These are phyloP conservation scores for Drosophila erecta DNA, from an alignment of 1,140 invertebrate genomes.

Conservation along the genomic window DNA sequence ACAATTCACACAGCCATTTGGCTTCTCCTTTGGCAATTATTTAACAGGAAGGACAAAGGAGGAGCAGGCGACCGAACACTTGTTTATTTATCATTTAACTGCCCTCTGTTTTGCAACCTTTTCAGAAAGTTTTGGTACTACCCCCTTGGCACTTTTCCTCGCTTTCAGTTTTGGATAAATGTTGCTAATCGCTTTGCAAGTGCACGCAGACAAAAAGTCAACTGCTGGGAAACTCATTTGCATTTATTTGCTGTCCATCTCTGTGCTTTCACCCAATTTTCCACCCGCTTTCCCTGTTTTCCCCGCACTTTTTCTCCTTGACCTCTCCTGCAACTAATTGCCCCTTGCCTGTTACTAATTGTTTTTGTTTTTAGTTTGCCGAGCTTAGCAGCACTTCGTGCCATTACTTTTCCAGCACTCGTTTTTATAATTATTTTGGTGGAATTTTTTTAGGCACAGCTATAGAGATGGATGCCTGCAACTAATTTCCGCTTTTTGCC, in stretches of 20 bases:
- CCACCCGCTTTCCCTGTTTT: background rate
- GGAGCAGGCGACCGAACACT: conserved; percentile 55
- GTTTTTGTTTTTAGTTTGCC: conserved; percentile 62
- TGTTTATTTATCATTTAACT: conserved; percentile 78
- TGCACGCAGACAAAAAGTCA: conserved; percentile 61
- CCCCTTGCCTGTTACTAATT: conserved; percentile 68
- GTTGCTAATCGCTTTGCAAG: conserved; percentile 75
- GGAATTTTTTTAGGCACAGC: conserved; percentile 47
- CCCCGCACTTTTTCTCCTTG: background rate
- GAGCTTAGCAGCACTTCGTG: conserved; percentile 56
- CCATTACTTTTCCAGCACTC: conserved; percentile 42
- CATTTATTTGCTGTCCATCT: conserved; percentile 69
- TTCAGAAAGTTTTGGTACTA: conserved; percentile 55
- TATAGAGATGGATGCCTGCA: conserved; percentile 35
- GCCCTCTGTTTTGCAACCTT: conserved; percentile 48
- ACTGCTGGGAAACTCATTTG: conserved; percentile 62
- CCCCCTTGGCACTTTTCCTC: conserved; percentile 36
- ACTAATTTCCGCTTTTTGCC: conserved; percentile 71
- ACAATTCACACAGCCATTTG: conserved; percentile 50
- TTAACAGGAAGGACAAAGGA: conserved; percentile 18
- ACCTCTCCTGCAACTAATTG: conserved; percentile 59
- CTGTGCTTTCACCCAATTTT: conserved; percentile 7
- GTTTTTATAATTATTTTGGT: conserved; percentile 45
- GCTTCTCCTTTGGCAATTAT: conserved; percentile 23
- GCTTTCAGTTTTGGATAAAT: conserved; percentile 57